These are phyloP conservation scores for Adoxophyes honmai DNA, from an alignment of 1,140 invertebrate genomes.

Conservation along the genomic window DNA sequence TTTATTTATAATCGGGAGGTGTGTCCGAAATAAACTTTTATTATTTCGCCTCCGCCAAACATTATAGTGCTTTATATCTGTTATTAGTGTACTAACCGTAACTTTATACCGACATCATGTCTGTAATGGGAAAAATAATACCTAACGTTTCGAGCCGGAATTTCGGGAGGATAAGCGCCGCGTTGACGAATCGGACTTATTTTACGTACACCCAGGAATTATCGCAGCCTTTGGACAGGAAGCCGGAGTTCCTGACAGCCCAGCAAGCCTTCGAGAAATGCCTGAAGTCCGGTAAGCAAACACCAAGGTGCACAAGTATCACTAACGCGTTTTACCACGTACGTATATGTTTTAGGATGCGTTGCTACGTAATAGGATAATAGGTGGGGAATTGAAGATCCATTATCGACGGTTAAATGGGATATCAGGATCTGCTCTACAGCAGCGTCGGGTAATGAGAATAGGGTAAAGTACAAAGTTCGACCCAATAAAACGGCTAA, in stretches of 20 bases:
- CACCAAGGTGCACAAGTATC: not conserved
- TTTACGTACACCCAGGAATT: constrained; percentile 77
- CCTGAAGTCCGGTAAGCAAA: constrained; percentile 76
- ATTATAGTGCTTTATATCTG: not conserved
- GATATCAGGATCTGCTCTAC: not conserved
- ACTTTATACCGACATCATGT: constrained; percentile 30
- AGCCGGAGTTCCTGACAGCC: constrained; percentile 70
- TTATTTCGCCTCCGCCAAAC: not conserved
- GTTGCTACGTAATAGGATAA: constrained; percentile 9
- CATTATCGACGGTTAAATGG: constrained; percentile 7
- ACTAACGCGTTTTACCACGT: not conserved
- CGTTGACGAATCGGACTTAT: constrained; percentile 64
- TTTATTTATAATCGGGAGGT: constrained; percentile 7
- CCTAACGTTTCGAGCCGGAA: constrained; percentile 47
- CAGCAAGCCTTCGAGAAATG: constrained; percentile 75
- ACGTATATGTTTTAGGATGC: not conserved
- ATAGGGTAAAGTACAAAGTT: constrained; percentile 2
- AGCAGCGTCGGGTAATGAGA: not conserved
- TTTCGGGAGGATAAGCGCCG: constrained; percentile 48
- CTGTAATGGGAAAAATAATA: constrained; percentile 57
- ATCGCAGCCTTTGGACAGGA: constrained; percentile 75
- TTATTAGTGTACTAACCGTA: not conserved
- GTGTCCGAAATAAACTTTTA: constrained; percentile 6
- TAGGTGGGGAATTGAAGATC: not conserved
- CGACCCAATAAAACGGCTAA: not conserved